Evolutionary conservation across 2,888 invertebrate species (phyloP).

Genomic region (Habroteleia sp.): DNA sequence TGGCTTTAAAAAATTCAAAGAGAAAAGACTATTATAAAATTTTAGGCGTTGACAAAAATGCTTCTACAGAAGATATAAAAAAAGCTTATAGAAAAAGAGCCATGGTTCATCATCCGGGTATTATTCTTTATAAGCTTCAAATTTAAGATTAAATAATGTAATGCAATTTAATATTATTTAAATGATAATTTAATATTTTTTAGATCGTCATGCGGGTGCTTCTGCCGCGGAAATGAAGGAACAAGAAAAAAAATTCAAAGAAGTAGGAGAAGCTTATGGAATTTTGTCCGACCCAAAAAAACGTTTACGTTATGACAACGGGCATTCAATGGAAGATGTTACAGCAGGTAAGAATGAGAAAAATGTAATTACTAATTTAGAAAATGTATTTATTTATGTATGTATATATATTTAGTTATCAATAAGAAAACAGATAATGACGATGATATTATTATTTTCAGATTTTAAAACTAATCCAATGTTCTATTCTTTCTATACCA

Average conservation of each 20-base stretch:
- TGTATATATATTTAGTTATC: too few species aligned
- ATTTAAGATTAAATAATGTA: too few species aligned
- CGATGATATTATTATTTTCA: too few species aligned
- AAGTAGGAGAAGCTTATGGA: conserved; percentile 97
- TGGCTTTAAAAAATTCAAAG: conserved; percentile 93
- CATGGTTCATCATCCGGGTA: conserved; percentile 93
- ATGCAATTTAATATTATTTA: too few species aligned
- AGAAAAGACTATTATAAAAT: conserved; percentile 98
- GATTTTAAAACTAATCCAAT: conserved; percentile 63
- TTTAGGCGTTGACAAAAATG: conserved; percentile 90
- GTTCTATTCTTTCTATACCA: conserved; percentile 64
- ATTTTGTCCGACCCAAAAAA: conserved; percentile 95
- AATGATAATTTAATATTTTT: too few species aligned
- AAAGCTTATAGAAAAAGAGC: conserved; percentile 96
- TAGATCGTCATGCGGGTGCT: conserved; percentile 94
- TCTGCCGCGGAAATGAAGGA: conserved; percentile 91
- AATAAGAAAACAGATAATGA: too few species aligned
- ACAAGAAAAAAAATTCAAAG: conserved; percentile 96
- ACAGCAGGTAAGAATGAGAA: conserved; percentile 77
- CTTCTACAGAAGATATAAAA: conserved; percentile 95
- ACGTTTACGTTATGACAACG: conserved; percentile 93
- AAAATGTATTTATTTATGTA: too few species aligned
- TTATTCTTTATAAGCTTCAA: background rate
- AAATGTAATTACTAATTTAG: too few species aligned
- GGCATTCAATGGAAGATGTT: conserved; percentile 91